These are phyloP conservation scores for Atlantisia rogersi DNA, from an alignment of 2,113 vertebrate species.

Conservation along the genomic window DNA sequence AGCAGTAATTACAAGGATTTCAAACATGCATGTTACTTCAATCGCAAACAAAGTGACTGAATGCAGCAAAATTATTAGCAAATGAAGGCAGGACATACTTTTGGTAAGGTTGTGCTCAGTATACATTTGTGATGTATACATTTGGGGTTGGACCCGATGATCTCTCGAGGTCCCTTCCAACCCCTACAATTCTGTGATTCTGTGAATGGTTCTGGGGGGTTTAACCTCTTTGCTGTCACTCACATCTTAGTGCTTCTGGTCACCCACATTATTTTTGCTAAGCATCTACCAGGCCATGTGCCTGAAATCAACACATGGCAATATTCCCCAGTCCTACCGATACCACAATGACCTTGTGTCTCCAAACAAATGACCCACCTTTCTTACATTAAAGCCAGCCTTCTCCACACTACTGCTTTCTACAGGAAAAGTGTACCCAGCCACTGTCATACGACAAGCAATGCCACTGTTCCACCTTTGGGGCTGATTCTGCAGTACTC, in stretches of 20 bases:
- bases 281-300: neutral
- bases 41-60: neutral
- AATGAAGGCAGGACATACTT: neutral
- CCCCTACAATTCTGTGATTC: no score
- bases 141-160: no score
- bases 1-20: neutral
- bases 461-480: neutral
- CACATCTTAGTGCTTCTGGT: neutral
- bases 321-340: neutral
- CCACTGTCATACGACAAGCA: fast-evolving
- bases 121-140: neutral
- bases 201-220: neutral
- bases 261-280: neutral
- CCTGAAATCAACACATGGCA: neutral
- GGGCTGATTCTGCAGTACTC: neutral
- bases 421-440: neutral
- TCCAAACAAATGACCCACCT: neutral
- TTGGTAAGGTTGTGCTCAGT: neutral
- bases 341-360: neutral
- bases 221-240: neutral
- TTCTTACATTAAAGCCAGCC: neutral
- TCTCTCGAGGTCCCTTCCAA: no score
- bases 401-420: no score
- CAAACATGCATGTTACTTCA: neutral
- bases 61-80: neutral